Evolutionary conservation across 2,113 vertebrate species (phyloP).

Genomic region (Stigmatopora nigra): DNA sequence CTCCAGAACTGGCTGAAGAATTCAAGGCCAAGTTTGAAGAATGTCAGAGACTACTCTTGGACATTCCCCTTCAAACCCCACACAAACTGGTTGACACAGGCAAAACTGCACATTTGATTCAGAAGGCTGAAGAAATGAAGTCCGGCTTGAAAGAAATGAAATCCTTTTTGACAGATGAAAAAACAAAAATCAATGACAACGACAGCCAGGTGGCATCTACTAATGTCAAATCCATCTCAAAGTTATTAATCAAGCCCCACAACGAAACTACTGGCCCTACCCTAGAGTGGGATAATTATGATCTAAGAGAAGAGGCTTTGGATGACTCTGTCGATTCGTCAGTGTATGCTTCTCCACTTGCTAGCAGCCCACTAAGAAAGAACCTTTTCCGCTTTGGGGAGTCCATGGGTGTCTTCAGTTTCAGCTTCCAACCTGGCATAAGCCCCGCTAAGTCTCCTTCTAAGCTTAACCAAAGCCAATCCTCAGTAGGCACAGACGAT

Average conservation of each 20-base stretch:
- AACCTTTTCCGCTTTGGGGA: constrained; percentile 94
- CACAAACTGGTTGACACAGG: constrained; percentile 93
- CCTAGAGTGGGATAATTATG: constrained; percentile 91
- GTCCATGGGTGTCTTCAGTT: constrained; percentile 87
- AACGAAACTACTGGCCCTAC: constrained; percentile 77
- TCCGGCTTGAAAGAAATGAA: constrained; percentile 93
- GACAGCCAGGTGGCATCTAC: constrained; percentile 37
- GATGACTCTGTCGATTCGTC: constrained; percentile 80
- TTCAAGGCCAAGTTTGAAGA: constrained; percentile 96
- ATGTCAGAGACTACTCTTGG: constrained; percentile 84
- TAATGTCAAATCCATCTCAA: constrained; percentile 42
- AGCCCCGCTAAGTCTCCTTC: constrained; percentile 91
- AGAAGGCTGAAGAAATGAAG: constrained; percentile 98
- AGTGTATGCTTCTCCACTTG: constrained; percentile 76
- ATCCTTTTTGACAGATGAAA: constrained; percentile 84
- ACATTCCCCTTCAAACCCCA: constrained; percentile 94
- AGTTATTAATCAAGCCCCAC: constrained; percentile 66
- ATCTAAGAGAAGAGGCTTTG: constrained; percentile 78
- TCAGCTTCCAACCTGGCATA: constrained; percentile 89
- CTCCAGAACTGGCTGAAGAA: constrained; percentile 83
- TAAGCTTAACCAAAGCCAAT: constrained; percentile 84
- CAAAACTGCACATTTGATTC: constrained; percentile 87
- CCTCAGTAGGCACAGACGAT: constrained; percentile 85
- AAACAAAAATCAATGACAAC: constrained; percentile 78
- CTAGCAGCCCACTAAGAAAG: constrained; percentile 81